Evolutionary conservation across 2,888 invertebrate species (phyloP).

Genomic region (Tinea trinotella): DNA sequence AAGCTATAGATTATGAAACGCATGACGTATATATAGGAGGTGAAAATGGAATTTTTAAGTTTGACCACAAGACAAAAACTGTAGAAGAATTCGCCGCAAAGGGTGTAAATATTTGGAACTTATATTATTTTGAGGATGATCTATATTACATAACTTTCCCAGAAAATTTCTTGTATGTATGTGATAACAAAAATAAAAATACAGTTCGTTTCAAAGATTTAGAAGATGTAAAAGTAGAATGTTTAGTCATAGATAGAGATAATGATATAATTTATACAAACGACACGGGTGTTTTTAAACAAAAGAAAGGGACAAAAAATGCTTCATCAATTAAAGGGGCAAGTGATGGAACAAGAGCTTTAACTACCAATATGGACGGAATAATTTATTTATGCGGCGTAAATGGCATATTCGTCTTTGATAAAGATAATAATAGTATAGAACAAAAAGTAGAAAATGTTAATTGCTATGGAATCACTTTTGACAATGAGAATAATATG

Average conservation of each 20-base stretch:
- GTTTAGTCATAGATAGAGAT: constrained; percentile 45
- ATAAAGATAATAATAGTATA: constrained; percentile 30
- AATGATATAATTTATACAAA: constrained; percentile 44
- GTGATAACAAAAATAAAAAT: constrained; percentile 29
- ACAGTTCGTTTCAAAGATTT: constrained; percentile 38
- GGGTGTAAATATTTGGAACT: constrained; percentile 43
- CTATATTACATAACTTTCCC: constrained; percentile 47
- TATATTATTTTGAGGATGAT: constrained; percentile 36
- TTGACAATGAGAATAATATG: constrained; percentile 48
- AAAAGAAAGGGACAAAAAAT: constrained; percentile 41
- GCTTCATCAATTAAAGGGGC: constrained; percentile 30
- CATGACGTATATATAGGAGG: constrained; percentile 47
- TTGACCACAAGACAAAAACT: constrained; percentile 35
- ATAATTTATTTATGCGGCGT: constrained; percentile 37
- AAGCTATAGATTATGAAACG: constrained; percentile 40
- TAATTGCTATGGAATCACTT: constrained; percentile 48
- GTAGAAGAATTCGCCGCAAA: constrained; percentile 35
- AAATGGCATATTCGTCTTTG: constrained; percentile 42
- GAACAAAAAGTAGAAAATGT: constrained; percentile 35
- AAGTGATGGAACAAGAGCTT: constrained; percentile 34
- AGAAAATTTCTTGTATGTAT: constrained; percentile 40
- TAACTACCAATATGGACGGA: constrained; percentile 39
- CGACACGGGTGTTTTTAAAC: constrained; percentile 42
- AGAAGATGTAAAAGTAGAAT: constrained; percentile 50
- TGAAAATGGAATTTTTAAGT: constrained; percentile 48